Conservation (phyloP, 2,113 vertebrate genomes). For the Cavia aperea region DNA sequence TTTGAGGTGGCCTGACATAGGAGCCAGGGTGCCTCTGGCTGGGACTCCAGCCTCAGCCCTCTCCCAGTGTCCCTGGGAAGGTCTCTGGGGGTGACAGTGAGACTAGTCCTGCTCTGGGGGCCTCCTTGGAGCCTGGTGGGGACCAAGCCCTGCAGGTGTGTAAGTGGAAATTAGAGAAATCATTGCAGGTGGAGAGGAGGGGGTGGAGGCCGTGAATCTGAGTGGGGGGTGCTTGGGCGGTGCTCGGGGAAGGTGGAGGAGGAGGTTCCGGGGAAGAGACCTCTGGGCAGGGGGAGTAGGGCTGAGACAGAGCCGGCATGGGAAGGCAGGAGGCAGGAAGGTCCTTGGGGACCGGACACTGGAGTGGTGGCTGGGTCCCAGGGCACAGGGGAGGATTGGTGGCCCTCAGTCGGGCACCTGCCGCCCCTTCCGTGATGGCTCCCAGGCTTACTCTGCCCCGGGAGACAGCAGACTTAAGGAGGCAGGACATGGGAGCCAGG, state of each 20-base stretch:
- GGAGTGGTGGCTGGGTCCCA: not conserved
- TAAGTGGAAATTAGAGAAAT: not conserved
- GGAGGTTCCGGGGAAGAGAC: not conserved
- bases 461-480: not conserved
- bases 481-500: not conserved
- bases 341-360: not conserved
- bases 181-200: not conserved
- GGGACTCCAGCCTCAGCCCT: not conserved
- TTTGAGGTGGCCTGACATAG: not conserved
- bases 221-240: no score
- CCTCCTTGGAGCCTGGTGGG: not conserved
- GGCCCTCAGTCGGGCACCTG: not conserved
- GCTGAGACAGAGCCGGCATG: not conserved
- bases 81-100: not conserved
- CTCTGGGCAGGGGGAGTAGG: not conserved
- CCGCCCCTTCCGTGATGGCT: not conserved
- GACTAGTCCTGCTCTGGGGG: not conserved
- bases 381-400: not conserved
- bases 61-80: not conserved
- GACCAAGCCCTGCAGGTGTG: not conserved
- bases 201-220: not conserved
- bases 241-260: not conserved
- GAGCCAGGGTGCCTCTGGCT: not conserved
- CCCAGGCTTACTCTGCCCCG: not conserved
- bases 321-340: not conserved